Evolutionary conservation across 2,113 vertebrate genomes (phyloP), one percentile per base, ranked within the genome.

Genomic region (Mormoops blainvillei): DNA sequence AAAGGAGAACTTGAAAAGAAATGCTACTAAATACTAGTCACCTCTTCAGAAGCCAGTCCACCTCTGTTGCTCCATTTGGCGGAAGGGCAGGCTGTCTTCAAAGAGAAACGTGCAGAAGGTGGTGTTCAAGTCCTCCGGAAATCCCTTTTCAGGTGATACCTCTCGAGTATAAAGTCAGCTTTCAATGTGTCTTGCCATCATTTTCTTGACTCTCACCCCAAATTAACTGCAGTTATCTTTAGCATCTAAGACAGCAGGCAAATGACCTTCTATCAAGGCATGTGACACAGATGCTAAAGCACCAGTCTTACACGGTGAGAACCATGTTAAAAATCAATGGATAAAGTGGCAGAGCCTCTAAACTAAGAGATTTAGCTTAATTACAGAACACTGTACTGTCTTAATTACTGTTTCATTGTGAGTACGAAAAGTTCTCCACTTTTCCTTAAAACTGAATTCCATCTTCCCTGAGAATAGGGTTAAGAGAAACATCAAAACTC

Each of bases 391-490:
- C 92, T 97, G 95, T 54, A 84, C 97, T 98, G 98, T 98, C 97
- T 97, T 98, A 97, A 98, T 97, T 94, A 98, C 96, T 96, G 96
- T 91, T 98, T 97, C 33, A 1, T 28, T 87, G 50, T 73, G 96
- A 98, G 96, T 97, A 0, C 97, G 96, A 97, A 91, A 97, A 91
- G 93, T 96, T 98, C 97, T 98, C 94, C 96, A 96, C 96, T 97
- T 93, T 84, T 97, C 81, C 94, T 98, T 96, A 97, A 97, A 98
- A 97, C 94, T 96, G 97, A 98, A 96, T 96, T 98, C 97, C 98
- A 98, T 96, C 98, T 98, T 98, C 98, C 98, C 98, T 99, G 98
- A 99, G 98, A 98, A 98, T 98, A 98, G 98, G 98, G 98, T 97
- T 97, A 98, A 98, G 98, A 98, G 97, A 97, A 97, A 94, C 86